A percentile compares a stretch with the other conserved stretches of the same genome.
Evolutionary conservation across 2,113 vertebrate species (phyloP).

Genomic region (Saguinus imperator): DNA sequence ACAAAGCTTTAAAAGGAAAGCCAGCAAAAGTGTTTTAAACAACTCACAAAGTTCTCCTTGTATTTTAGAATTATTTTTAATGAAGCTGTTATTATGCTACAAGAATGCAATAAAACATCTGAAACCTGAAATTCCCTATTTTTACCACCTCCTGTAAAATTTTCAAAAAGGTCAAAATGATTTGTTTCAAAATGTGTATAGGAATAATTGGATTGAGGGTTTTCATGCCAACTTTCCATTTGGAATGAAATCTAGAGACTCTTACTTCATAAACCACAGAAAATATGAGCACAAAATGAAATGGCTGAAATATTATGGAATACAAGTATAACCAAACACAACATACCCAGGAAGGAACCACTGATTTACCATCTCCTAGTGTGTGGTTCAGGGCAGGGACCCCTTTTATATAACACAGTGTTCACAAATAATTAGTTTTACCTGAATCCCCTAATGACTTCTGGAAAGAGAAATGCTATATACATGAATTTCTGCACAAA

Average conservation of each 20-base stretch:
- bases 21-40: not conserved
- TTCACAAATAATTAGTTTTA: constrained; percentile 60
- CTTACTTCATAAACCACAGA: constrained; percentile 73
- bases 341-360: constrained; percentile 38
- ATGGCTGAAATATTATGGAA: constrained; percentile 65
- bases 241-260: constrained; percentile 73
- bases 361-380: not conserved
- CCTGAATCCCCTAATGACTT: constrained; percentile 61
- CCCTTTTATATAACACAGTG: not conserved
- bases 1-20: not conserved
- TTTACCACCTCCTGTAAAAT: constrained; percentile 69
- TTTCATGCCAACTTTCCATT: constrained; percentile 78
- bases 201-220: constrained; percentile 77
- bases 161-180: constrained; percentile 77
- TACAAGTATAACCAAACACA: constrained; percentile 56
- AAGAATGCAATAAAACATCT: constrained; percentile 74
- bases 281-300: constrained; percentile 69
- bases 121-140: constrained; percentile 75
- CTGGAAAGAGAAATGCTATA: constrained; percentile 54
- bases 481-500: not conserved
- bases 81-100: constrained; percentile 66
- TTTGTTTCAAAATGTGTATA: constrained; percentile 77
- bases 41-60: constrained; percentile 57
- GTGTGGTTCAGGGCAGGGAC: constrained; percentile 28
- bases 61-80: constrained; percentile 68